These are phyloP conservation scores for Clunio marinus DNA, from an alignment of 2,888 invertebrate species.

Conservation along the genomic window DNA sequence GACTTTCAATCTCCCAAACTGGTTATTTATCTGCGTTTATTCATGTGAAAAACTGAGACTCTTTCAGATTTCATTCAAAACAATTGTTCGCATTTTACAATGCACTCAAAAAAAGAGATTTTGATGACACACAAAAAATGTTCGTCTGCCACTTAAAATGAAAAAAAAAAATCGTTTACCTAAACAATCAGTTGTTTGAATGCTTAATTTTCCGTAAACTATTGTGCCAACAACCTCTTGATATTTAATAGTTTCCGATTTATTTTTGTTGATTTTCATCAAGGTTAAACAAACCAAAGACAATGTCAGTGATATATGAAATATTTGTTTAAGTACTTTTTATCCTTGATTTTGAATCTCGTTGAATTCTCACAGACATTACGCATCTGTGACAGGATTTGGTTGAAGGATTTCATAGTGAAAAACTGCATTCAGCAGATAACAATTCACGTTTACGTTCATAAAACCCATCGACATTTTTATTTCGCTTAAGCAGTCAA, in stretches of 20 bases:
- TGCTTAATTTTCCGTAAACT: constrained; percentile 13
- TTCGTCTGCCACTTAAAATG: background rate
- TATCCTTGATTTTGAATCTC: background rate
- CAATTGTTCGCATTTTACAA: background rate
- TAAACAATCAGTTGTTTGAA: background rate
- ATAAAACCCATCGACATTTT: no score
- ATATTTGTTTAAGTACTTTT: no score
- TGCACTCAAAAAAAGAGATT: background rate
- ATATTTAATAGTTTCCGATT: no score
- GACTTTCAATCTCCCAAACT: no score
- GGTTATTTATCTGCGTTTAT: no score
- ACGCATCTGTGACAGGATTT: constrained; percentile 29
- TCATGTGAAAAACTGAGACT: no score
- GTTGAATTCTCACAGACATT: no score
- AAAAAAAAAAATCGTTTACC: constrained; percentile 8
- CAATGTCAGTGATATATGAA: no score
- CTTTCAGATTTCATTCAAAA: no score
- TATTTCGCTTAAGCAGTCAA: background rate
- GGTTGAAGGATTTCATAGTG: background rate
- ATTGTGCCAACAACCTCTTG: background rate
- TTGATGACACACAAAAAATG: background rate
- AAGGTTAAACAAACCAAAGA: no score
- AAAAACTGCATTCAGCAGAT: background rate
- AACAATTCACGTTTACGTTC: no score
- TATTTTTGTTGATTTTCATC: no score